Conservation (phyloP, 2,888 invertebrate species). For the Drosophila buzzatii region DNA sequence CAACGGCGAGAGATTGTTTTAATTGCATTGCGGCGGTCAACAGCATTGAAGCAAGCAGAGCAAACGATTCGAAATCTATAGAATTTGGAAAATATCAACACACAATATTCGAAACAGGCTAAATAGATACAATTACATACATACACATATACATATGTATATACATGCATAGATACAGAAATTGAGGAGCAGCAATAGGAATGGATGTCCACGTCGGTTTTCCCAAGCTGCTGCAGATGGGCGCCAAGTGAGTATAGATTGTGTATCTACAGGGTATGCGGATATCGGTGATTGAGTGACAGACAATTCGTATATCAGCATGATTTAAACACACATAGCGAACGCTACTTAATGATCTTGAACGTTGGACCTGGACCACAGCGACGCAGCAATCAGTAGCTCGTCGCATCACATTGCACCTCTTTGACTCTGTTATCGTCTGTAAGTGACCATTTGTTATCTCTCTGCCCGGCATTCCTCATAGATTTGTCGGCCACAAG, state of each 20-base stretch:
- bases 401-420: neutral
- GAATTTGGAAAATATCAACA: slow-evolving; percentile 1
- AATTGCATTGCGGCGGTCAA: slow-evolving; percentile 25
- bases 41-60: slow-evolving; percentile 19
- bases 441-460: slow-evolving; percentile 9
- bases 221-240: slow-evolving; percentile 51
- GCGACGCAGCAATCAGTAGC: neutral
- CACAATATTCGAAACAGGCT: neutral
- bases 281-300: neutral
- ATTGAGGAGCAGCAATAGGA: neutral
- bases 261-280: neutral
- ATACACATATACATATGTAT: neutral
- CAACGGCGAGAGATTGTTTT: slow-evolving; percentile 1
- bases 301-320: neutral
- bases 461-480: neutral
- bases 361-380: slow-evolving; percentile 24
- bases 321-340: neutral
- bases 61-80: slow-evolving; percentile 8
- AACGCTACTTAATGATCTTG: slow-evolving; percentile 19
- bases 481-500: slow-evolving; percentile 72
- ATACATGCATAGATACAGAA: neutral
- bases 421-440: slow-evolving; percentile 13
- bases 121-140: neutral
- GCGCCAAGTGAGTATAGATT: slow-evolving; percentile 55
- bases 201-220: slow-evolving; percentile 66